A percentile compares a stretch with the other conserved stretches of the same genome.
Conservation (phyloP, 2,113 vertebrate genomes). For the Rafetus swinhoei region DNA sequence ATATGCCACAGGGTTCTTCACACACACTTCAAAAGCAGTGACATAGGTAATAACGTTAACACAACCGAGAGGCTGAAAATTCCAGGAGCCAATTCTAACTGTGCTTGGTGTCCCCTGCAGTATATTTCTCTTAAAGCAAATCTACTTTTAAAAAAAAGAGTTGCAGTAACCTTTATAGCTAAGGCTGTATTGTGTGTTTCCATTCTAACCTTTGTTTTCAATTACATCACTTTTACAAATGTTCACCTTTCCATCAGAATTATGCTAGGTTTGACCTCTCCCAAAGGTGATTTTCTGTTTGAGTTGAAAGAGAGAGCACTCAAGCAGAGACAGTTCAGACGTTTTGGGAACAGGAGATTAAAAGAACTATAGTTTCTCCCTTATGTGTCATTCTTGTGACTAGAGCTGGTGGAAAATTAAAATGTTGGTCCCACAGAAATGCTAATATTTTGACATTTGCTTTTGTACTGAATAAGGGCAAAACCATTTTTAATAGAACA, state of each 20-base stretch:
- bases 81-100: neutral
- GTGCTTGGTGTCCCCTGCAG: neutral
- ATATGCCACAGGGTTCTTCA: neutral
- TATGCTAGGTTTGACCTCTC: neutral
- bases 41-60: neutral
- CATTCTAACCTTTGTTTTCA: accelerated
- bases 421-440: neutral
- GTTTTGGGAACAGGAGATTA: neutral
- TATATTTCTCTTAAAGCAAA: neutral
- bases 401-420: neutral
- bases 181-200: neutral
- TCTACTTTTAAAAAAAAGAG: neutral
- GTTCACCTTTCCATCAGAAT: neutral
- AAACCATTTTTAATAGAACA: neutral
- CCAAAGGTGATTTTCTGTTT: neutral
- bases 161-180: neutral
- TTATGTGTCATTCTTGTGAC: neutral
- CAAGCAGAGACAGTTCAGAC: neutral
- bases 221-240: neutral
- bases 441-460: neutral
- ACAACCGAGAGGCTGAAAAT: neutral
- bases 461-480: neutral
- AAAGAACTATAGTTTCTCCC: neutral
- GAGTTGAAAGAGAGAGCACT: neutral
- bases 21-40: neutral